phyloP scores from a whole-genome alignment of 2,113 vertebrate genomes.

The Corydoras sp. region DNA sequence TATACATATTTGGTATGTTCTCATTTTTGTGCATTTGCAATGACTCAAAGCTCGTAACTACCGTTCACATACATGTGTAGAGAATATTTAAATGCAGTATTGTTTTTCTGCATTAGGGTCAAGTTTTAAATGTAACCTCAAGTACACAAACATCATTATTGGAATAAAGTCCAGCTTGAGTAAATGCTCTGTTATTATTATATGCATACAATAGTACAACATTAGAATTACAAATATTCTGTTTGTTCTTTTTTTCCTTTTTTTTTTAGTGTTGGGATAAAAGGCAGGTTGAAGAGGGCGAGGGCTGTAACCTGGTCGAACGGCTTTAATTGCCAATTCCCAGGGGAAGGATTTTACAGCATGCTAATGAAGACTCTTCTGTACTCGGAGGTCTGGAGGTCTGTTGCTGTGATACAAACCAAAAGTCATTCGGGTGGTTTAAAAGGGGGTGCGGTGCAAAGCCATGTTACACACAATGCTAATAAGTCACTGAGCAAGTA shows the following conservation, averaged over 20 bases:
- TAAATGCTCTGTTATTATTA: too few relatives aligned
- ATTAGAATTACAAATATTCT: not conserved
- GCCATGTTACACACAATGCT: conserved; percentile 47
- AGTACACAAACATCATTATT: too few relatives aligned
- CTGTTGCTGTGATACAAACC: conserved; percentile 65
- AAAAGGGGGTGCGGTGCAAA: conserved; percentile 14
- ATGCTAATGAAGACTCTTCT: conserved; percentile 59
- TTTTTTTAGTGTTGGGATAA: not conserved
- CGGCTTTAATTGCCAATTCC: conserved; percentile 35
- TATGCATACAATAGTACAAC: too few relatives aligned
- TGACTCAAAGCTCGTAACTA: too few relatives aligned
- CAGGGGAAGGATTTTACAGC: conserved; percentile 50
- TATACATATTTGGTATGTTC: too few relatives aligned
- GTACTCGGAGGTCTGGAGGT: conserved; percentile 38
- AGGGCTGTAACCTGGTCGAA: conserved; percentile 31
- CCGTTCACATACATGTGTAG: too few relatives aligned
- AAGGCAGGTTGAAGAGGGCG: conserved; percentile 4
- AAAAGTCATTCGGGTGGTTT: conserved; percentile 54
- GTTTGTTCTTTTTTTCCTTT: not conserved
- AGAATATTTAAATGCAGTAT: too few relatives aligned
- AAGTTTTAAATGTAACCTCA: too few relatives aligned
- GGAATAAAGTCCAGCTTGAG: too few relatives aligned
- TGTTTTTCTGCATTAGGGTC: too few relatives aligned
- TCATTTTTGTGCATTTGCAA: too few relatives aligned
- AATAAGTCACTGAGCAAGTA: conserved; percentile 37